phyloP scores from a whole-genome alignment of 92 coral and sea anemone genomes.

The Porites divaricata region DNA sequence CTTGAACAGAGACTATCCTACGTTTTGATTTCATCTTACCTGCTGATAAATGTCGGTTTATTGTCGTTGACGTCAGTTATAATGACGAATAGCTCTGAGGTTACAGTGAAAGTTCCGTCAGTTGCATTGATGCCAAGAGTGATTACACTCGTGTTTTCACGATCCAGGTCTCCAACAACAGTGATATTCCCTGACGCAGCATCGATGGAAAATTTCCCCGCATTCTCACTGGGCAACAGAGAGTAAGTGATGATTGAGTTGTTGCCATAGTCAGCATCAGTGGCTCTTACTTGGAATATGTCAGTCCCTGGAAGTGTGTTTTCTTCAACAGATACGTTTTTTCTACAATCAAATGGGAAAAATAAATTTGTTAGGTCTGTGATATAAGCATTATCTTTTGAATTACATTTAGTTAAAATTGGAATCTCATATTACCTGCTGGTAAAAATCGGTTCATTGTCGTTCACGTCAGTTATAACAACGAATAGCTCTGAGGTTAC shows the following conservation, averaged over 20 bases:
- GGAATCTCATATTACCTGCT: slow-evolving; percentile 25
- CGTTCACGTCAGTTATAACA: not conserved
- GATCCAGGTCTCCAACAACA: not conserved
- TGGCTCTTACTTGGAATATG: slow-evolving; percentile 45
- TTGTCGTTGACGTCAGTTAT: not conserved
- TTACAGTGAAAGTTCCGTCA: not conserved
- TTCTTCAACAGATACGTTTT: not conserved
- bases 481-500: not conserved
- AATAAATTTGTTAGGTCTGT: not conserved
- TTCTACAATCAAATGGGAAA: not conserved
- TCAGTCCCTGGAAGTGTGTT: slow-evolving; percentile 28
- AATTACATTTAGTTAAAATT: not conserved
- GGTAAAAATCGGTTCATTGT: not conserved
- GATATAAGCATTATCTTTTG: not conserved
- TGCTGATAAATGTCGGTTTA: not conserved
- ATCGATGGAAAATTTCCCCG: slow-evolving; percentile 2
- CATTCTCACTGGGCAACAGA: slow-evolving; percentile 27
- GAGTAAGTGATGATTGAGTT: slow-evolving; percentile 29
- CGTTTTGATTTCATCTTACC: too few species aligned
- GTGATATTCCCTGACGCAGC: slow-evolving; percentile 13
- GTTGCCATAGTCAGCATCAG: slow-evolving; percentile 43
- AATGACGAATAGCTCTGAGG: not conserved
- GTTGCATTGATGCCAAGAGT: slow-evolving; percentile 12
- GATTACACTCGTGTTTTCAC: not conserved
- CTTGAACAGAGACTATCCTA: not conserved